Evolutionary conservation across 2,888 invertebrate genomes (phyloP).

Genomic region (Sylvicola fuscatus): DNA sequence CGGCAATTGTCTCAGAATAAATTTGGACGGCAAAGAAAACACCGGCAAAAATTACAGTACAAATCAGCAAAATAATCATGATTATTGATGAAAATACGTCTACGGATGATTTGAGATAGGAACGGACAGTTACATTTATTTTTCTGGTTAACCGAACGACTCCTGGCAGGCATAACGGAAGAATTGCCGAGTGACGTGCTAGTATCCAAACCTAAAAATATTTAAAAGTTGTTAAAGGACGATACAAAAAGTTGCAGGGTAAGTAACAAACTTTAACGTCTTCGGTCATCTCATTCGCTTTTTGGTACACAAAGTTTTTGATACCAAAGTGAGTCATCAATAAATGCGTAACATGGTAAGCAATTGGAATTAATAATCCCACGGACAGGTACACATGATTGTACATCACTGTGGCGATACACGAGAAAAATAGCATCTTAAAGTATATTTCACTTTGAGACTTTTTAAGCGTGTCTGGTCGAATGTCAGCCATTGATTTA

Average conservation of each 20-base stretch:
- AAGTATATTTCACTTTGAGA: conserved; percentile 50
- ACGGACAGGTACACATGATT: conserved; percentile 67
- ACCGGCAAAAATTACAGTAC: conserved; percentile 56
- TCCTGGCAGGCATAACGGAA: conserved; percentile 60
- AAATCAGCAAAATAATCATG: conserved; percentile 66
- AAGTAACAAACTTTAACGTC: not conserved
- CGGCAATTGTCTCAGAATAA: conserved; percentile 83
- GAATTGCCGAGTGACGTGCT: conserved; percentile 36
- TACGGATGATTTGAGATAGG: conserved; percentile 48
- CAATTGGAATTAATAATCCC: conserved; percentile 54
- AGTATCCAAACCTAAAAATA: conserved; percentile 29
- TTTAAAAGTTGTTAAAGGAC: not conserved
- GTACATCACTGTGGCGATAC: conserved; percentile 67
- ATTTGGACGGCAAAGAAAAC: conserved; percentile 56
- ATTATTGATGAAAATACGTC: conserved; percentile 72
- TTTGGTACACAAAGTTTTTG: conserved; percentile 25
- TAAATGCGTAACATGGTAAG: conserved; percentile 41
- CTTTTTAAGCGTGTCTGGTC: conserved; percentile 18
- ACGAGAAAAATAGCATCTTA: conserved; percentile 60
- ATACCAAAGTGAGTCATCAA: conserved; percentile 30
- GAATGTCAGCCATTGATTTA: conserved; percentile 7
- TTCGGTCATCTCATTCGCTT: conserved; percentile 1
- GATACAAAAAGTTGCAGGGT: not conserved
- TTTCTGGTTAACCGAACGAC: conserved; percentile 46
- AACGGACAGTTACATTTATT: conserved; percentile 37